phyloP scores from a whole-genome alignment of 2,888 invertebrate species.

The Portevinia maculata region DNA sequence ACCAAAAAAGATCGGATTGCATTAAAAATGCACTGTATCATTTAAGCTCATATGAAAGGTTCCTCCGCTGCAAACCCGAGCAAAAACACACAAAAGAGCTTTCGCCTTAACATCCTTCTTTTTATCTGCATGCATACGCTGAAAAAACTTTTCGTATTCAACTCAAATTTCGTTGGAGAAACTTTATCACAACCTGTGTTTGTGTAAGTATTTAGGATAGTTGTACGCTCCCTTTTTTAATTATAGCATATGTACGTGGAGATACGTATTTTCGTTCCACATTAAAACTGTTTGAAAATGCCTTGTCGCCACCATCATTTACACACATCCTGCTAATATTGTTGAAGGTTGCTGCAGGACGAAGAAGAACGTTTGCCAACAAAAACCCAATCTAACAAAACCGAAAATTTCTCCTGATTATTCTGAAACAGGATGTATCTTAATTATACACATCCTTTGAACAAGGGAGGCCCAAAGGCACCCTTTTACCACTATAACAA shows the following conservation, averaged over 20 bases:
- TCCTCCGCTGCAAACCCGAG: no score
- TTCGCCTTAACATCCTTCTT: background rate
- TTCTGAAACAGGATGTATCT: slow-evolving; percentile 62
- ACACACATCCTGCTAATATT: slow-evolving; percentile 32
- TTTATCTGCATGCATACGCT: slow-evolving; percentile 2
- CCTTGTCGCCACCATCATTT: slow-evolving; percentile 17
- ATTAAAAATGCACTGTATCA: slow-evolving; percentile 57
- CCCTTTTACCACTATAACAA: background rate
- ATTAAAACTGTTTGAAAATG: slow-evolving; percentile 25
- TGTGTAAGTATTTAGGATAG: slow-evolving; percentile 37
- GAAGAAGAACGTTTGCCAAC: background rate
- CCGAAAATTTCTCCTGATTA: slow-evolving; percentile 39
- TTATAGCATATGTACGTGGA: background rate
- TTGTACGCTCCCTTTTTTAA: background rate
- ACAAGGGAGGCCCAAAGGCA: background rate
- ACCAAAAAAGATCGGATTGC: slow-evolving; percentile 43
- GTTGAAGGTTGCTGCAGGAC: slow-evolving; percentile 6
- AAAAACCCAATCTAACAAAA: background rate
- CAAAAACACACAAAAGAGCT: background rate
- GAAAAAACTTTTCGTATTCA: slow-evolving; percentile 43
- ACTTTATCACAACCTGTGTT: slow-evolving; percentile 48
- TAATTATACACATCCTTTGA: slow-evolving; percentile 59
- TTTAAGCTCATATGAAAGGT: slow-evolving; percentile 18
- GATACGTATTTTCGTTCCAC: no score
- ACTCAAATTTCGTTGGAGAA: slow-evolving; percentile 53